These are phyloP conservation scores for Gallinago jamesoni DNA, from an alignment of 2,113 vertebrate species.

Conservation along the genomic window DNA sequence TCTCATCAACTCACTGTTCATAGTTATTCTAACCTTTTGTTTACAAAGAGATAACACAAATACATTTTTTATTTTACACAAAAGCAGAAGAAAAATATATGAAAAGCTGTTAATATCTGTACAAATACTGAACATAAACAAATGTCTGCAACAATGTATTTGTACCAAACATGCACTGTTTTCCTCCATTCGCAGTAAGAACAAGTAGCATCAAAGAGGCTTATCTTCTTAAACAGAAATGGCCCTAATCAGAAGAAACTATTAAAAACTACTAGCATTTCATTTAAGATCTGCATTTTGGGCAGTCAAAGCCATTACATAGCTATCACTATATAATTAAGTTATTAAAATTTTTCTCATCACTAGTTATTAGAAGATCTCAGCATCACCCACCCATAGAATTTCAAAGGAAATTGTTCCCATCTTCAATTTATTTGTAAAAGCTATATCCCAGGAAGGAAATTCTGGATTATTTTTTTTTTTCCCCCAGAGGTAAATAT, in stretches of 20 bases:
- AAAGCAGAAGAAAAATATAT: not conserved
- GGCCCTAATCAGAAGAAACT: not conserved
- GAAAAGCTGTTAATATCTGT: not conserved
- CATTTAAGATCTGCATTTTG: not conserved
- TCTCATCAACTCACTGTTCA: not conserved
- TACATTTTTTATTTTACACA: not conserved
- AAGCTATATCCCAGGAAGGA: not conserved
- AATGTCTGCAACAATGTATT: not conserved
- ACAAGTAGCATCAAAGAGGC: not conserved
- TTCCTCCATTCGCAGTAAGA: not conserved
- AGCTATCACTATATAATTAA: not conserved
- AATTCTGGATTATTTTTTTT: not conserved
- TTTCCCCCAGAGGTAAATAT: not conserved
- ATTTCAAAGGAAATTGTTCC: not conserved
- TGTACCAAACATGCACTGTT: not conserved
- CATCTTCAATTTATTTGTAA: not conserved
- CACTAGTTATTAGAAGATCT: not conserved
- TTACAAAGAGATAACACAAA: not conserved
- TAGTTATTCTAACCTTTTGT: not conserved
- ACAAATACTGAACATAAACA: not conserved
- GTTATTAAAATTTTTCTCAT: not conserved
- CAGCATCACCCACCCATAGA: not conserved
- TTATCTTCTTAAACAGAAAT: not conserved
- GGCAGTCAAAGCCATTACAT: not conserved
- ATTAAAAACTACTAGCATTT: not conserved